Percentiles rank a stretch among this genome's conserved stretches.
Conservation (phyloP, 2,113 vertebrate species). For the Pristiophorus japonicus region DNA sequence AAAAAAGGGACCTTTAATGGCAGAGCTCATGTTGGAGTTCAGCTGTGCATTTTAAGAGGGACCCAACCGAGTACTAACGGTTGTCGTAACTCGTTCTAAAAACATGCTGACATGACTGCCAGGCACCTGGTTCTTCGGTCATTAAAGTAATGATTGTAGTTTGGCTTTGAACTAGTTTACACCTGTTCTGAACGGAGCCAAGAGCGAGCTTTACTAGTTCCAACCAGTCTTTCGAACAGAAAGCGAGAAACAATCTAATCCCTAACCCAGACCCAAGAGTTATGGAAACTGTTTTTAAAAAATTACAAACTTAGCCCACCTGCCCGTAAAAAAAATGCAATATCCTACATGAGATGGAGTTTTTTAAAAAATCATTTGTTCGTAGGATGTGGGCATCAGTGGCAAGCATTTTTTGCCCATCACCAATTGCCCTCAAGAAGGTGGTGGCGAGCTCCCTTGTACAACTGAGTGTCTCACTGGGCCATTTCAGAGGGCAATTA, state of each 20-base stretch:
- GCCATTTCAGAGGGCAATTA: too few species aligned
- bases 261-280: not conserved
- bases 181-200: not conserved
- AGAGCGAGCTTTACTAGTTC: not conserved
- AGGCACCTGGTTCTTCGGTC: not conserved
- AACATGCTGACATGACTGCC: not conserved
- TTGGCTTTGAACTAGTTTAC: not conserved
- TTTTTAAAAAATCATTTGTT: too few species aligned
- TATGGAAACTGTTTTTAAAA: not conserved
- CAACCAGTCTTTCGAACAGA: not conserved
- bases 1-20: not conserved
- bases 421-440: too few species aligned
- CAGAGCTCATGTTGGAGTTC: not conserved
- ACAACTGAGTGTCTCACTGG: too few species aligned
- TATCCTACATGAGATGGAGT: too few species aligned
- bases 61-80: too few species aligned
- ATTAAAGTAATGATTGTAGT: not conserved
- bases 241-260: not conserved
- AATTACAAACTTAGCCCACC: not conserved
- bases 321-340: too few species aligned
- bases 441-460: too few species aligned
- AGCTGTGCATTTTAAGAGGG: not conserved
- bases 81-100: not conserved
- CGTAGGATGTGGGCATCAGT: too few species aligned
- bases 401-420: too few species aligned